Percentiles rank a stretch among this genome's conserved stretches.
phyloP scores from a whole-genome alignment of 2,888 invertebrate species.

The Ernsta delagoae region DNA sequence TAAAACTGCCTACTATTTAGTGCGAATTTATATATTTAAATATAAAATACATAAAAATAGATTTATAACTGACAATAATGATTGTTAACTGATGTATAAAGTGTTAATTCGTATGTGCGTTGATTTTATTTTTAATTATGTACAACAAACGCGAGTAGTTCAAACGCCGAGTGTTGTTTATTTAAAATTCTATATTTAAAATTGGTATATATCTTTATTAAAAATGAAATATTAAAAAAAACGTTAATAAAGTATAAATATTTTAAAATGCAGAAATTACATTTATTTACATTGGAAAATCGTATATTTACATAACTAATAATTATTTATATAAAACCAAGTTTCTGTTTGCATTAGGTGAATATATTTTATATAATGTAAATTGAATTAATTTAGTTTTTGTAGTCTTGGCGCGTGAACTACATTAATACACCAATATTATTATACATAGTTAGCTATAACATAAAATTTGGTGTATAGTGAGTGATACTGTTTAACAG shows the following conservation, averaged over 20 bases:
- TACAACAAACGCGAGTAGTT: conserved; percentile 64
- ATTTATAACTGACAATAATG: conserved; percentile 85
- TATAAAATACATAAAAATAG: conserved; percentile 82
- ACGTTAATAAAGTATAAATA: neutral
- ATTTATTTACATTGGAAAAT: neutral
- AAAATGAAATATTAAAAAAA: neutral
- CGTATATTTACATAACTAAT: conserved; percentile 3
- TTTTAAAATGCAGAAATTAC: neutral
- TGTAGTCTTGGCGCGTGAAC: conserved; percentile 77
- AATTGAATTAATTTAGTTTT: no score
- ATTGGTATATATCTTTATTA: no score
- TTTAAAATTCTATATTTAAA: conserved; percentile 7
- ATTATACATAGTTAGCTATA: conserved; percentile 67
- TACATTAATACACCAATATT: conserved; percentile 71
- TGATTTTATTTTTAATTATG: conserved; percentile 74
- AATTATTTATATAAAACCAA: conserved; percentile 4
- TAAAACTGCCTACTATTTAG: conserved; percentile 83
- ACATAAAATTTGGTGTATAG: conserved; percentile 77
- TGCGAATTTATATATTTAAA: conserved; percentile 84
- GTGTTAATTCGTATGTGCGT: conserved; percentile 79
- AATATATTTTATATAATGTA: no score
- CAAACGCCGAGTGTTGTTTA: conserved; percentile 61
- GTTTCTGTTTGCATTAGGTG: no score
- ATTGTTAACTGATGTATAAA: conserved; percentile 85
- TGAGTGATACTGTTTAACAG: conserved; percentile 80